These are phyloP conservation scores for Porites divaricata DNA, from an alignment of 92 coral and sea anemone species.

Conservation along the genomic window DNA sequence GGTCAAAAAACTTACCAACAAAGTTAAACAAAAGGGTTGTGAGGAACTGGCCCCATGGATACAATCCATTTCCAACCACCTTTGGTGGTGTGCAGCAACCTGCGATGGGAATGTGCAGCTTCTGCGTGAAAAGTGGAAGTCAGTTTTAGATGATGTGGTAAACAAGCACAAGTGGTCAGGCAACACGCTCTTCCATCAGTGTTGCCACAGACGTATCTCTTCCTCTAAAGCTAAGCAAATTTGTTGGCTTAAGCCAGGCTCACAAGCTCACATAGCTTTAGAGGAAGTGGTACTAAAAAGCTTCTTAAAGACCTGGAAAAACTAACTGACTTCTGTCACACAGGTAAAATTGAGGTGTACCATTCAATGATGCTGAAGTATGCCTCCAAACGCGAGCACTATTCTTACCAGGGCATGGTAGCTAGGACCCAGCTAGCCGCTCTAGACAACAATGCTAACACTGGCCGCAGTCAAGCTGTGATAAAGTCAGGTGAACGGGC, in stretches of 20 bases:
- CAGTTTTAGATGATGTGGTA: constrained; percentile 40
- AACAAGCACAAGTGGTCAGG: constrained; percentile 54
- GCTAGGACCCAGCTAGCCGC: constrained; percentile 67
- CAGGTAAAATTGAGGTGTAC: constrained; percentile 64
- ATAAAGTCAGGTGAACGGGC: constrained; percentile 36
- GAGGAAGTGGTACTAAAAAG: constrained; percentile 37
- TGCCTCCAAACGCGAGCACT: constrained; percentile 63
- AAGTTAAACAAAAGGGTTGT: constrained; percentile 47
- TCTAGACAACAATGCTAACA: constrained; percentile 61
- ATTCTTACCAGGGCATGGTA: constrained; percentile 53
- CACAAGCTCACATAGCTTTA: constrained; percentile 52
- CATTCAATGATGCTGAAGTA: constrained; percentile 74
- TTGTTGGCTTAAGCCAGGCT: constrained; percentile 62
- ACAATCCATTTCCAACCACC: constrained; percentile 61
- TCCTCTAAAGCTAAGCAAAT: constrained; percentile 35
- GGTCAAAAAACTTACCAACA: constrained; percentile 58
- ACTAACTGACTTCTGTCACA: constrained; percentile 65
- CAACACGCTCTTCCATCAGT: constrained; percentile 41
- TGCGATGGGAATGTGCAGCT: constrained; percentile 54
- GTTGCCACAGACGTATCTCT: constrained; percentile 48
- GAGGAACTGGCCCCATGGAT: constrained; percentile 57
- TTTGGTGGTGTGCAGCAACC: constrained; percentile 76
- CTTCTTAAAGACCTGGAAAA: constrained; percentile 62
- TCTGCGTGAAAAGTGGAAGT: constrained; percentile 66
- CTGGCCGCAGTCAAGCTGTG: constrained; percentile 47